Base-by-base conservation (phyloP, 2,888 invertebrate species). In the Argyresthia albistria region DNA sequence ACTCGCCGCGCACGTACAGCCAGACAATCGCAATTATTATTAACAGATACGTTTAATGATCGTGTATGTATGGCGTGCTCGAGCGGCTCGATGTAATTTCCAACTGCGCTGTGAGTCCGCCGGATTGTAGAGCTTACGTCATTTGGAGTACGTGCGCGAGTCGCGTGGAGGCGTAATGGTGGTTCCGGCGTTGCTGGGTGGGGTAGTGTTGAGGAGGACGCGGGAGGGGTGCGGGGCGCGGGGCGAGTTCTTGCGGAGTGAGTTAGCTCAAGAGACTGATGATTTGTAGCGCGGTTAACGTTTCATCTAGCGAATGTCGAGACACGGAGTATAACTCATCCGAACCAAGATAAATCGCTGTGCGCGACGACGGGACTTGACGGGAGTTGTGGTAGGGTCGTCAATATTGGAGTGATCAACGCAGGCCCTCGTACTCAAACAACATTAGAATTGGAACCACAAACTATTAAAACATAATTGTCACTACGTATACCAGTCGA, bases 1-100 rank as follows among this genome's bases (percentile, higher is more conserved):
- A 78, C 78, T 80, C 74, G 73, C 66, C 71, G 79, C 77, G 78
- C 80, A 80, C 78, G 75, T 78, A 80, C 78, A 69, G 69, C 74
- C 80, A 80, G 81, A 81, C 82, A 82, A 82, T 81, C 79, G 76
- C 73, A 83, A 82, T 83, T 81, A 81, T 80, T 81, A 82, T 82
- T 80, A 82, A 79, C 81, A 76, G 78, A 80, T 78, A 80, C 73
- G 76, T 78, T 80, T 80, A 80, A 81, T 80, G 79, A 80, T 76
- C 74, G 77, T 74, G 72, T 75, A 74, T 74, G 72, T 75, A 25
- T 76, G 73, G 71, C 66, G 70, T 65, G 59, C 61, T 59, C 60
- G 63, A 65, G 63, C 66, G 65, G 63, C 62, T 61, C 69, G 63
- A 65, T 69, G 71, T 66, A 64, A 68, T 58, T 66, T 63, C 45